Evolutionary conservation across 1,140 invertebrate genomes (phyloP).

Genomic region (Zaprionus africanus): DNA sequence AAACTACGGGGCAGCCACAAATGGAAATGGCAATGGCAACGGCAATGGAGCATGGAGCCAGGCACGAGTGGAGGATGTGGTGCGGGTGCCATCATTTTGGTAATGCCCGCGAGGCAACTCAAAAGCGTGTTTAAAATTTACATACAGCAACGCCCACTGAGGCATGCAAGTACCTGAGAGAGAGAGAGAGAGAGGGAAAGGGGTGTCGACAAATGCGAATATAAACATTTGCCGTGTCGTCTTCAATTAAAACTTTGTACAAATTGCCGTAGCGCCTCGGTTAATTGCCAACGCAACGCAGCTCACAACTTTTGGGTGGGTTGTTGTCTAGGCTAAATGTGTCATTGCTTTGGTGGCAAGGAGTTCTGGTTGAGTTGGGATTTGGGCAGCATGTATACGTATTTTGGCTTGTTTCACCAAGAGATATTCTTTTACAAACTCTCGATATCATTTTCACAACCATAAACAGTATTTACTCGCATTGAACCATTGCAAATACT

Average conservation of each 20-base stretch:
- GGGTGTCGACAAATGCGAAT: conserved; percentile 36
- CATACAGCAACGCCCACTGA: conserved; percentile 65
- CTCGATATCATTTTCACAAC: neutral
- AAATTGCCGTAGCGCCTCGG: conserved; percentile 68
- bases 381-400: neutral
- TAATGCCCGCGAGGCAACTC: conserved; percentile 70
- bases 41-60: conserved; percentile 3
- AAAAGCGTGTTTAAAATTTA: conserved; percentile 61
- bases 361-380: neutral
- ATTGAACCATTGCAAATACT: conserved; percentile 3
- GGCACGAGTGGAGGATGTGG: conserved; percentile 3
- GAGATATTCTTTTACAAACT: neutral
- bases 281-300: conserved; percentile 57
- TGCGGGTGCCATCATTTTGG: conserved; percentile 29
- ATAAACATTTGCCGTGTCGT: conserved; percentile 63
- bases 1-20: conserved; percentile 55
- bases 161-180: conserved; percentile 29
- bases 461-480: neutral
- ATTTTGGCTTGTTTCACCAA: neutral
- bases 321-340: conserved; percentile 25
- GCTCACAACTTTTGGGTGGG: conserved; percentile 36
- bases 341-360: conserved; percentile 6
- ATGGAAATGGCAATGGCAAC: conserved; percentile 43
- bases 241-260: conserved; percentile 80
- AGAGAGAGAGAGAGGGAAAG: neutral